Percentiles rank a stretch among this genome's conserved stretches.
phyloP scores from a whole-genome alignment of 2,797 vertebrate species.

The Sciurus vulgaris region DNA sequence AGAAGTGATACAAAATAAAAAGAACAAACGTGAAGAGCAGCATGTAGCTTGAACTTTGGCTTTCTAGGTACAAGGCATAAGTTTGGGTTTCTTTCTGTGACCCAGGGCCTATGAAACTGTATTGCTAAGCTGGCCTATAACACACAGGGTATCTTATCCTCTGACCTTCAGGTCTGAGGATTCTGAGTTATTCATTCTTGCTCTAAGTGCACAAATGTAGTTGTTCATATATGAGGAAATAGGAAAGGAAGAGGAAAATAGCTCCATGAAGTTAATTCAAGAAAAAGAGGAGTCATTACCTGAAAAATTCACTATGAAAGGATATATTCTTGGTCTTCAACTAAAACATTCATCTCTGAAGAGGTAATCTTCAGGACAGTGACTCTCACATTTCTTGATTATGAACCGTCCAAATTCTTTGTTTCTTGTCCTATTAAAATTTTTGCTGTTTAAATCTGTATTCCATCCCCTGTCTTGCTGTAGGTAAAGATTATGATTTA shows the following conservation, averaged over 20 bases:
- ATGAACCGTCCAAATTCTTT: constrained; percentile 38
- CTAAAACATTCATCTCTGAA: constrained; percentile 37
- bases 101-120: neutral
- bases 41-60: neutral
- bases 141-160: neutral
- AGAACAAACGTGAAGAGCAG: neutral
- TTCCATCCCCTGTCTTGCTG: neutral
- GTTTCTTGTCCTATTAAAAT: constrained; percentile 50
- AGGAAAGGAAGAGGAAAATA: constrained; percentile 5
- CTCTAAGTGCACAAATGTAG: constrained; percentile 22
- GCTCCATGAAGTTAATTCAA: constrained; percentile 45
- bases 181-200: constrained; percentile 43
- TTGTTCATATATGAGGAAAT: neutral
- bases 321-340: neutral
- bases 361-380: constrained; percentile 59
- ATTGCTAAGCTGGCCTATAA: neutral
- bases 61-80: neutral
- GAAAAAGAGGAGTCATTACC: neutral
- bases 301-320: constrained; percentile 17
- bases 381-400: constrained; percentile 53
- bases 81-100: neutral
- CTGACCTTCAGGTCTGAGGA: neutral
- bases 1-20: constrained; percentile 50
- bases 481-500: constrained; percentile 45
- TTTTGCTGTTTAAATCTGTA: neutral